Percentiles rank a stretch among this genome's conserved stretches.
These are phyloP conservation scores for Lasioglossum calceatum DNA, from an alignment of 2,888 invertebrate species.

Conservation along the genomic window DNA sequence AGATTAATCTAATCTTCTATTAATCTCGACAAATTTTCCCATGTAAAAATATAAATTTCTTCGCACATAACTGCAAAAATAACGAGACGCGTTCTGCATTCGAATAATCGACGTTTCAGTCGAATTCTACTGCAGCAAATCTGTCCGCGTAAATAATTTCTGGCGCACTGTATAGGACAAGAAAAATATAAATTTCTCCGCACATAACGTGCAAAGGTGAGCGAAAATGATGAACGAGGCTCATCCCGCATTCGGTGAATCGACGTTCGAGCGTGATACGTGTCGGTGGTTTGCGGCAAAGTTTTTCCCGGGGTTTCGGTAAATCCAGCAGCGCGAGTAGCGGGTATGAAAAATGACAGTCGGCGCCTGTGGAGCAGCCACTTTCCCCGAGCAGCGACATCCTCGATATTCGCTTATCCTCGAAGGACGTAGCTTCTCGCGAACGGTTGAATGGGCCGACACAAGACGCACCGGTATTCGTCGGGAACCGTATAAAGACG, in stretches of 20 bases:
- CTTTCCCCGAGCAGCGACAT: slow-evolving; percentile 58
- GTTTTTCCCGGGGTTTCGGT: slow-evolving; percentile 1
- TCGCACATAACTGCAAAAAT: no score
- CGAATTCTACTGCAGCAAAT: background rate
- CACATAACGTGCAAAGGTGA: background rate
- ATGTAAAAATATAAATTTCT: no score
- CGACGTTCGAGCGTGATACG: background rate
- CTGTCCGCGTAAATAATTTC: background rate
- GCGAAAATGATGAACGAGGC: background rate
- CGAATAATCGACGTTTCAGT: background rate
- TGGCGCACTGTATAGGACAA: background rate
- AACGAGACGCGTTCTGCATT: no score
- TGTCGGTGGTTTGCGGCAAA: background rate
- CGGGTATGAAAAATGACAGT: slow-evolving; percentile 56
- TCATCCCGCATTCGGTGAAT: background rate
- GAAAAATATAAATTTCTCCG: background rate
- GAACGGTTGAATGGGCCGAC: slow-evolving; percentile 62
- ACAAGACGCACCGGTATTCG: slow-evolving; percentile 56
- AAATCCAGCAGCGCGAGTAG: slow-evolving; percentile 47
- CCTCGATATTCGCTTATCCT: slow-evolving; percentile 69
- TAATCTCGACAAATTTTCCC: background rate
- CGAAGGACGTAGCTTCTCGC: slow-evolving; percentile 64
- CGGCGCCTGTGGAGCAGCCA: slow-evolving; percentile 46
- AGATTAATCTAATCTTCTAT: no score
- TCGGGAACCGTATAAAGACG: slow-evolving; percentile 67